Conservation (phyloP, 2,888 invertebrate species). For the Junonia oenone region DNA sequence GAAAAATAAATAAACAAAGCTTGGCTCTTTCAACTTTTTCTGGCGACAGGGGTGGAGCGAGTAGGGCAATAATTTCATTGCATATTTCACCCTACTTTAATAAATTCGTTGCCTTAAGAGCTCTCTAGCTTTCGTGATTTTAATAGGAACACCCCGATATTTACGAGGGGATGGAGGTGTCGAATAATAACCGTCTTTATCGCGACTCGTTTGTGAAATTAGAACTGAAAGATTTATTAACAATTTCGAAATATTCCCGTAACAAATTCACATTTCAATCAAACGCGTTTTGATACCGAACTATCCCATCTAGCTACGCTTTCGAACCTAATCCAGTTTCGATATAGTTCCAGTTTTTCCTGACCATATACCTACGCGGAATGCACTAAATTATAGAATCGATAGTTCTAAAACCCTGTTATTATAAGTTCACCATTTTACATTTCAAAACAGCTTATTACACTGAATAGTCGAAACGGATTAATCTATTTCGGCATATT, state of each 20-base stretch:
- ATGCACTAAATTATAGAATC: neutral
- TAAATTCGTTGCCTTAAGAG: slow-evolving; percentile 15
- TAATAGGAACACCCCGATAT: slow-evolving; percentile 16
- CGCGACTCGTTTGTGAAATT: slow-evolving; percentile 13
- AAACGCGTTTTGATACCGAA: neutral
- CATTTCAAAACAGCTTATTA: neutral
- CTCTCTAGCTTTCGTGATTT: slow-evolving; percentile 20
- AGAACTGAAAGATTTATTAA: too few species aligned
- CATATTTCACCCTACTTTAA: slow-evolving; percentile 24
- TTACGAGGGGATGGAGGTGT: slow-evolving; percentile 15
- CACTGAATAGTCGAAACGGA: neutral
- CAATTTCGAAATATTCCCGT: too few species aligned
- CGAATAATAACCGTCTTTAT: slow-evolving; percentile 18
- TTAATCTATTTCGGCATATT: slow-evolving; percentile 1
- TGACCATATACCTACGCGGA: slow-evolving; percentile 4
- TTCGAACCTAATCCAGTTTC: slow-evolving; percentile 3
- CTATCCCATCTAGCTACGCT: neutral
- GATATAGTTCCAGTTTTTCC: slow-evolving; percentile 4
- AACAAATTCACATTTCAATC: too few species aligned
- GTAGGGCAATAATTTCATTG: slow-evolving; percentile 29
- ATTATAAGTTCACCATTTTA: neutral
- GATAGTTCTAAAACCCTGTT: neutral
- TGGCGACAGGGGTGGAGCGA: slow-evolving; percentile 12
- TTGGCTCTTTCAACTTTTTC: slow-evolving; percentile 16
- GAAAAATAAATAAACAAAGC: slow-evolving; percentile 20